phyloP scores from a whole-genome alignment of 2,888 invertebrate species.

The Molorchus minor region DNA sequence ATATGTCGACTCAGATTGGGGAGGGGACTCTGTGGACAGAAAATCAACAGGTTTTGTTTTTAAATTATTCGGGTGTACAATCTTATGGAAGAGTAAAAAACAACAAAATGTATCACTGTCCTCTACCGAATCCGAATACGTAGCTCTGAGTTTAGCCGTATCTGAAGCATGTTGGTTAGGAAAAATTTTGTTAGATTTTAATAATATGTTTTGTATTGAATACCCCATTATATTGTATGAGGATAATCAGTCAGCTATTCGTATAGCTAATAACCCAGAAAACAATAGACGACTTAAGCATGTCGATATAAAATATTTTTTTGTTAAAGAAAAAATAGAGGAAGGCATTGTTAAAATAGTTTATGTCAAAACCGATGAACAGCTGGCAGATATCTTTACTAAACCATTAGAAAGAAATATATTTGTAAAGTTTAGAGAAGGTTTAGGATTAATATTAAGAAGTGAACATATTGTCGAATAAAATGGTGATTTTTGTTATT shows the following conservation, averaged over 20 bases:
- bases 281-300: constrained; percentile 31
- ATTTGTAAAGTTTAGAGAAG: background rate
- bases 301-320: constrained; percentile 33
- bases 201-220: background rate
- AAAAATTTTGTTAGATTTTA: constrained; percentile 11
- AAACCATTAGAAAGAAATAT: constrained; percentile 6
- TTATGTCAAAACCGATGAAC: constrained; percentile 10
- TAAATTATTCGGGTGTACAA: no score
- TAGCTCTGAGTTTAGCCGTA: constrained; percentile 13
- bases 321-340: constrained; percentile 35
- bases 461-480: no score
- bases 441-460: constrained; percentile 6
- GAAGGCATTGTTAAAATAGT: constrained; percentile 13
- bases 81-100: no score
- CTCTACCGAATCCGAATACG: no score
- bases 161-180: constrained; percentile 22
- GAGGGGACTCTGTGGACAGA: no score
- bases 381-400: constrained; percentile 23
- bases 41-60: no score
- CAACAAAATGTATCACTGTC: no score
- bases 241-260: constrained; percentile 34
- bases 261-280: constrained; percentile 32
- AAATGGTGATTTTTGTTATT: no score
- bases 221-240: constrained; percentile 25
- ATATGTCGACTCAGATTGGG: no score